These are phyloP conservation scores for Melieria crassipennis DNA, from an alignment of 2,888 invertebrate species.

Conservation along the genomic window DNA sequence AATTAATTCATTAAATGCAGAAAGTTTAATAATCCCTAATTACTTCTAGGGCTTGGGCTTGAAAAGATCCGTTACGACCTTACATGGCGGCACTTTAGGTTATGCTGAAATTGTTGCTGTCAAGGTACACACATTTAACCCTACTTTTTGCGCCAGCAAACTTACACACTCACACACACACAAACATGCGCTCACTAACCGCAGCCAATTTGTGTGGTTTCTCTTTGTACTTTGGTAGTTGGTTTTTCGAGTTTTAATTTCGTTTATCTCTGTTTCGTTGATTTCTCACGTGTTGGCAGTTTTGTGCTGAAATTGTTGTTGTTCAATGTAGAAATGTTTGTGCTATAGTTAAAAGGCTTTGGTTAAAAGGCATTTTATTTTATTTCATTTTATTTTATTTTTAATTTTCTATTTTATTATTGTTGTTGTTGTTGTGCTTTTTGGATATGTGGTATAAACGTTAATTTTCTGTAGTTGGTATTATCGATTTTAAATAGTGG, in stretches of 20 bases:
- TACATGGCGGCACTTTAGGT: conserved; percentile 86
- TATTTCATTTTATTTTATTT: conserved; percentile 10
- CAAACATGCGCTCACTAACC: conserved; percentile 14
- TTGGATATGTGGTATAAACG: background rate
- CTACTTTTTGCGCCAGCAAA: conserved; percentile 26
- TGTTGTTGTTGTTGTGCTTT: conserved; percentile 4
- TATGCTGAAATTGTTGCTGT: conserved; percentile 97
- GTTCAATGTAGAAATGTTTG: conserved; percentile 1
- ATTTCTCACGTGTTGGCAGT: background rate
- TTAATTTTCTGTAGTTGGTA: too few relatives aligned
- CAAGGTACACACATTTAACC: conserved; percentile 75
- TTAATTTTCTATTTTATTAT: conserved; percentile 11
- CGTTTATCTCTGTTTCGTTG: too few relatives aligned
- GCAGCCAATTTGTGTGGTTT: conserved; percentile 34
- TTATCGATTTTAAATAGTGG: too few relatives aligned
- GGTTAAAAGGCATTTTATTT: background rate
- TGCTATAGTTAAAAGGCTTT: conserved; percentile 4
- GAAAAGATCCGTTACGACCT: conserved; percentile 92
- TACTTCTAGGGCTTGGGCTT: conserved; percentile 71
- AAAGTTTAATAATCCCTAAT: background rate
- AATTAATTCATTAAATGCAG: too few relatives aligned
- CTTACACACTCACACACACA: conserved; percentile 12
- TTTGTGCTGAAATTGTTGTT: conserved; percentile 13
- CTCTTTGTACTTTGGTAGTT: conserved; percentile 20
- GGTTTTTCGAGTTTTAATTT: background rate